Evolutionary conservation across 2,888 invertebrate genomes (phyloP), one percentile per base, ranked within the genome.

Genomic region (Phragmatobia fuliginosa): DNA sequence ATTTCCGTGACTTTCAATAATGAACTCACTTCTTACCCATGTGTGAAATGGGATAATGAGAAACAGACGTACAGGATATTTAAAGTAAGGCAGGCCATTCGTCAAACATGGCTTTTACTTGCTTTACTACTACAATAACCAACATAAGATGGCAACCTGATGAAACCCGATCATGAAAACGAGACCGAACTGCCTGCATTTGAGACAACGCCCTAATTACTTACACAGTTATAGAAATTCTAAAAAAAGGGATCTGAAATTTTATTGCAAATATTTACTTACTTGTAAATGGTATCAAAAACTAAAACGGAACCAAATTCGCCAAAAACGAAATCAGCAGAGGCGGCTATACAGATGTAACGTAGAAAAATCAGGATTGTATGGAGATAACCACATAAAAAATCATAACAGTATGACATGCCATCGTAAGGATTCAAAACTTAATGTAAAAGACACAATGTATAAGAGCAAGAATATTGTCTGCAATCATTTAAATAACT

Each of bases 151-250:
- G 28, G 11, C 36, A 18, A 18, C 52, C 25, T 52, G 28, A 21
- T 36, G 67, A 67, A n/a, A 52, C 52, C 25, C 49, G 71, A 66
- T 21, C 62, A 73, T 77, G 72, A 45, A 66, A 63, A 36, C 73
- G 71, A 74, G 41, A 68, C 59, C 60, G 62, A 59, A 58, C 60
- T 25, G 68, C 66, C 67, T 67, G 58, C 25, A 56, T 28, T 56
- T 65, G n/a, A 36, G 25, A 32, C 63, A n/a, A n/a, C 49, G 32
- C 25, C 49, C 45, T 49, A n/a, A 49, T 21, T 36, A 65, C 36
- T 4, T 25, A 65, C 21, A 56, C 18, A 33, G 21, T 25, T 56
- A 33, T 56, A 65, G 56, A 21, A 65, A 28, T 36, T 52, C 25
- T 25, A 58, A 41, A 28, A 61, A 38, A 25, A 62, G 49, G 16